Percentiles rank a stretch among this genome's conserved stretches.
phyloP scores from a whole-genome alignment of 2,797 vertebrate genomes.

The Clarias platycephalus region DNA sequence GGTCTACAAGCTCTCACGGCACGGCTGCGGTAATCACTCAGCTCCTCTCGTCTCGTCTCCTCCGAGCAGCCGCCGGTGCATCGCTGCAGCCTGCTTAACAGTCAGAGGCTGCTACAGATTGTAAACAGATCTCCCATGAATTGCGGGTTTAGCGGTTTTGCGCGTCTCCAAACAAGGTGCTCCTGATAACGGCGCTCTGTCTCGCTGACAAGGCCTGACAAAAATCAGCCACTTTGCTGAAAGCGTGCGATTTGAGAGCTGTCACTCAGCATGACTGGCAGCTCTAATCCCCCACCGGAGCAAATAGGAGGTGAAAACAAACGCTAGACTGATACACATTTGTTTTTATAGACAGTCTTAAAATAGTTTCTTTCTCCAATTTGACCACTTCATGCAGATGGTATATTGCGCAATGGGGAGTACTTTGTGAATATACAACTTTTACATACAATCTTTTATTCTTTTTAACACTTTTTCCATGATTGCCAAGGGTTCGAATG shows the following conservation, averaged over 20 bases:
- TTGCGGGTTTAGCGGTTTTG: constrained; percentile 82
- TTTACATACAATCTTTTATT: not conserved
- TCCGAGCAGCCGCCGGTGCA: constrained; percentile 75
- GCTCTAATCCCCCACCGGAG: constrained; percentile 81
- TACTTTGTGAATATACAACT: not conserved
- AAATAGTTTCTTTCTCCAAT: constrained; percentile 1
- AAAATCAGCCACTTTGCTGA: constrained; percentile 82
- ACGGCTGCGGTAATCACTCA: constrained; percentile 77
- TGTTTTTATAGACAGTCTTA: constrained; percentile 66
- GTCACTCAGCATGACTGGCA: constrained; percentile 81
- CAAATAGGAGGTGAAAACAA: constrained; percentile 78
- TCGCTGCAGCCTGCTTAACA: constrained; percentile 77
- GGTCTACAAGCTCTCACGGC: constrained; percentile 24
- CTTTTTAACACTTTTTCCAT: not conserved
- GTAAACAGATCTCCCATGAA: constrained; percentile 85
- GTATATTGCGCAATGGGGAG: not conserved
- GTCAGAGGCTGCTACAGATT: constrained; percentile 80
- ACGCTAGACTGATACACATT: constrained; percentile 74
- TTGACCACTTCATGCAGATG: not conserved
- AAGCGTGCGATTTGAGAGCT: constrained; percentile 79
- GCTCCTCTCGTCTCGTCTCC: constrained; percentile 78
- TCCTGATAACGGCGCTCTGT: constrained; percentile 76
- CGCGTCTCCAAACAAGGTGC: constrained; percentile 83
- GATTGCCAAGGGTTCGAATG: not conserved
- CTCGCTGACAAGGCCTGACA: constrained; percentile 68